phyloP scores from a whole-genome alignment of 1,140 invertebrate species.

The Lepidurus apus region DNA sequence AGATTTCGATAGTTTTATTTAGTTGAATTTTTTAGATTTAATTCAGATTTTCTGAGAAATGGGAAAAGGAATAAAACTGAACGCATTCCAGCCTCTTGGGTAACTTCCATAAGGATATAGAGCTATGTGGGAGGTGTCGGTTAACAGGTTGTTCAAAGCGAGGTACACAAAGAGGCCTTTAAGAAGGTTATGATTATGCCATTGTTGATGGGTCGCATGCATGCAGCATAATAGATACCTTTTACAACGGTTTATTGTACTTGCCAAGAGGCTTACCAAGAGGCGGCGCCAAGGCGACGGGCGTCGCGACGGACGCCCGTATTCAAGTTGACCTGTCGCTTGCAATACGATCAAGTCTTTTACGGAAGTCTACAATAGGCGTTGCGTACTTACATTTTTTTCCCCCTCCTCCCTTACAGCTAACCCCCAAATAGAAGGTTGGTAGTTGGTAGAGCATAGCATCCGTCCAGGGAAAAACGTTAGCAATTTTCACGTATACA shows the following conservation, averaged over 20 bases:
- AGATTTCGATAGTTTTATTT: too few relatives aligned
- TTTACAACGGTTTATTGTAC: background rate
- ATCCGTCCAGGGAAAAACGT: background rate
- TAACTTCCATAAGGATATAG: background rate
- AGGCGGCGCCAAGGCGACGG: background rate
- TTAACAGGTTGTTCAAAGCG: background rate
- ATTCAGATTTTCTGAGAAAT: too few relatives aligned
- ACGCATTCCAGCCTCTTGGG: background rate
- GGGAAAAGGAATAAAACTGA: background rate
- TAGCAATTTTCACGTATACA: slow-evolving; percentile 13
- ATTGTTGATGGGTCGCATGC: background rate
- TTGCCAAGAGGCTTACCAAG: background rate
- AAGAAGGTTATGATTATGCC: background rate
- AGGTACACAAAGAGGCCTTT: background rate
- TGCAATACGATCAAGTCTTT: background rate
- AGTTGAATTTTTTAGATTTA: too few relatives aligned
- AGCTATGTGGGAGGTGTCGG: background rate
- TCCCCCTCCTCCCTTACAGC: background rate
- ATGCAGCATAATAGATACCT: background rate
- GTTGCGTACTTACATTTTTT: background rate
- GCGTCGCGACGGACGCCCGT: background rate
- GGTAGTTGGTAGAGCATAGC: background rate
- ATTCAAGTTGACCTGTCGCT: slow-evolving; percentile 5
- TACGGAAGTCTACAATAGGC: background rate
- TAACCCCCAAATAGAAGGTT: background rate